Base-by-base conservation (phyloP, 2,888 invertebrate genomes). In the Encarsia formosa region DNA sequence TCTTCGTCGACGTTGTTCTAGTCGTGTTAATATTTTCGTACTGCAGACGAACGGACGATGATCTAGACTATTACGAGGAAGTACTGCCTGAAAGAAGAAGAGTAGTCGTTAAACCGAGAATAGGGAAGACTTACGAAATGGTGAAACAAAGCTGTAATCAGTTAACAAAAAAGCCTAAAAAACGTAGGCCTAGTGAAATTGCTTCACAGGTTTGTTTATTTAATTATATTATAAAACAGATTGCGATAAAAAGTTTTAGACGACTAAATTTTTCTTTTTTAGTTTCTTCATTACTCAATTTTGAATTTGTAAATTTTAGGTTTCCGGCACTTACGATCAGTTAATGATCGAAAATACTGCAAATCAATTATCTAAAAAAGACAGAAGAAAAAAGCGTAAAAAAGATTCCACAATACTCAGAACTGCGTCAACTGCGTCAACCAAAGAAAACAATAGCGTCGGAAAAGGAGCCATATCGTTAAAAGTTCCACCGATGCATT, bases 161-260 rank as follows among this genome's bases (percentile, higher is more conserved):
- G 23, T n/a, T 55, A n/a, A 41, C 48, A 1, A 78, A 78, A 11
- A 78, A 79, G 26, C 79, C 80, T 60, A 79, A 79, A 54, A 80
- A 84, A 23, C 69, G 81, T 18, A 76, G 91, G 42, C 88, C 89
- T 0, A 90, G 89, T 65, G 89, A 89, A 58, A 76, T 77, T 39
- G 76, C 76, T 2, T 66, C 76, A 5, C 67, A 66, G 34, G 75
- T 76, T 26, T 62, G 46, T 54, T 41, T 26, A 6, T 37, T 20
- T 5, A 8, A 26, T 11, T 26, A 6, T 6, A 26, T 26, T 26
- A 11, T 26, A n/a, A n/a, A n/a, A 26, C 6, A 26, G 11, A 26
- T 26, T 26, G 26, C 11, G 6, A 26, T 26, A 6, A 8, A 26
- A 26, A 26, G 11, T 11, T 8, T 26, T 11, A 26, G 6, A 6